Percentiles rank a stretch among this genome's conserved stretches.
These are phyloP conservation scores for Erebia epiphron DNA, from an alignment of 2,888 invertebrate genomes.

Conservation along the genomic window DNA sequence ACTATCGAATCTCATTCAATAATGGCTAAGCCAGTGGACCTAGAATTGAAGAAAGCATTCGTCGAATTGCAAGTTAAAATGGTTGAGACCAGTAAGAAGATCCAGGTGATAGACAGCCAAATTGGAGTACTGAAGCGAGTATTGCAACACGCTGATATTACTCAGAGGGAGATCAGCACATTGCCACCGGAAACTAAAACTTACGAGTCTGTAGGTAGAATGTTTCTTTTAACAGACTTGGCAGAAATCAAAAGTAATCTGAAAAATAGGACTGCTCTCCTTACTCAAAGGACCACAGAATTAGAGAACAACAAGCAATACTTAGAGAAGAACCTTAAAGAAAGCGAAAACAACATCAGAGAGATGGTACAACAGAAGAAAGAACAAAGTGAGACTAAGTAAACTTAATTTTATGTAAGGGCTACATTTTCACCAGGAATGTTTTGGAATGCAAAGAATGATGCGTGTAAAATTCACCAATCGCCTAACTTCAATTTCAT, in stretches of 20 bases:
- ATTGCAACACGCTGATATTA: conserved; percentile 88
- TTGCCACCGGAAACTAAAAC: conserved; percentile 86
- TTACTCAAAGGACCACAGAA: conserved; percentile 87
- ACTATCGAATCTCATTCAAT: conserved; percentile 22
- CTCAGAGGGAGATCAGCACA: conserved; percentile 84
- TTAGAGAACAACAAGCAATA: conserved; percentile 90
- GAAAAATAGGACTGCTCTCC: conserved; percentile 79
- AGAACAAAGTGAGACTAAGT: conserved; percentile 63
- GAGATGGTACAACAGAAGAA: conserved; percentile 90
- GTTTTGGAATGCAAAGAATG: neutral
- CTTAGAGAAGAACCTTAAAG: conserved; percentile 90
- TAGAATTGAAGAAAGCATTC: conserved; percentile 88
- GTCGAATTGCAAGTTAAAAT: conserved; percentile 91
- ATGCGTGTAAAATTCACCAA: neutral
- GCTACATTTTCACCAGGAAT: neutral
- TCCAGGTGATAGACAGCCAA: conserved; percentile 90
- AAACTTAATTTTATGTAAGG: conserved; percentile 20
- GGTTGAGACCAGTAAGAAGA: conserved; percentile 90
- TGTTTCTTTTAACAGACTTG: conserved; percentile 89
- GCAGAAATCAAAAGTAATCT: conserved; percentile 85
- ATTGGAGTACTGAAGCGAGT: conserved; percentile 86
- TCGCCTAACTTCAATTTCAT: neutral
- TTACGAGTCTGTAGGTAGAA: conserved; percentile 92
- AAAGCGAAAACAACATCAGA: conserved; percentile 92
- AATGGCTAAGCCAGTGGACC: conserved; percentile 81